These are phyloP conservation scores for Trachelipus rathkii DNA, from an alignment of 1,140 invertebrate species.

Conservation along the genomic window DNA sequence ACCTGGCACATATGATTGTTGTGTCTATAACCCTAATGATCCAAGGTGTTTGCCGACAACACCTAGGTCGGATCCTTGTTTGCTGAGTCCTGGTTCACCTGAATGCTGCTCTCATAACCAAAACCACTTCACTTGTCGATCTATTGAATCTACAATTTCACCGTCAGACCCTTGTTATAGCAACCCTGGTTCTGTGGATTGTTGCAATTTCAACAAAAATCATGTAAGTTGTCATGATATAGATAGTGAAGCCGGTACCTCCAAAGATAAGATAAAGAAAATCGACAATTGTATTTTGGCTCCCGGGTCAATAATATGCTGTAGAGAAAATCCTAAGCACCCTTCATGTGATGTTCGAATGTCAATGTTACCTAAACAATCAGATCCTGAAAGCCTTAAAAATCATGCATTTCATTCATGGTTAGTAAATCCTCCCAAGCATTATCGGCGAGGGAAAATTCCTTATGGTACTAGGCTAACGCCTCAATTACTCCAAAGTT, in stretches of 20 bases:
- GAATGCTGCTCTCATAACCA: constrained; percentile 14
- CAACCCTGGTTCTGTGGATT: constrained; percentile 30
- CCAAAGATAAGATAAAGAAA: too few species aligned
- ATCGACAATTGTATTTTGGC: too few species aligned
- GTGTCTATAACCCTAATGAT: background rate
- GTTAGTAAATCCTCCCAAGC: constrained; percentile 21
- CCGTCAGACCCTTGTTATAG: constrained; percentile 17
- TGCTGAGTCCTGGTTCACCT: constrained; percentile 5
- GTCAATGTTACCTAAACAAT: constrained; percentile 25
- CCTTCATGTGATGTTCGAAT: constrained; percentile 30
- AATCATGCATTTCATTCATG: constrained; percentile 42
- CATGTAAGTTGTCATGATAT: constrained; percentile 19
- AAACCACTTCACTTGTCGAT: constrained; percentile 12
- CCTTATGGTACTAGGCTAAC: constrained; percentile 36
- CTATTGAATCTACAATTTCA: background rate
- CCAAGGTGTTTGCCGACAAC: background rate
- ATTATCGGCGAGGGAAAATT: constrained; percentile 29
- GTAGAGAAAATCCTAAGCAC: constrained; percentile 3
- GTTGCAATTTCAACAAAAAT: constrained; percentile 27
- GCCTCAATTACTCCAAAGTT: constrained; percentile 21
- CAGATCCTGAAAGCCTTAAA: constrained; percentile 27
- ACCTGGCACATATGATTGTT: background rate
- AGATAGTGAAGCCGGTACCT: too few species aligned
- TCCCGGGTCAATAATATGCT: too few species aligned
- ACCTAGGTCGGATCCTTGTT: background rate